Evolutionary conservation across 1,140 invertebrate species (phyloP), one percentile per base, ranked within the genome.

Genomic region (Achroia grisella): DNA sequence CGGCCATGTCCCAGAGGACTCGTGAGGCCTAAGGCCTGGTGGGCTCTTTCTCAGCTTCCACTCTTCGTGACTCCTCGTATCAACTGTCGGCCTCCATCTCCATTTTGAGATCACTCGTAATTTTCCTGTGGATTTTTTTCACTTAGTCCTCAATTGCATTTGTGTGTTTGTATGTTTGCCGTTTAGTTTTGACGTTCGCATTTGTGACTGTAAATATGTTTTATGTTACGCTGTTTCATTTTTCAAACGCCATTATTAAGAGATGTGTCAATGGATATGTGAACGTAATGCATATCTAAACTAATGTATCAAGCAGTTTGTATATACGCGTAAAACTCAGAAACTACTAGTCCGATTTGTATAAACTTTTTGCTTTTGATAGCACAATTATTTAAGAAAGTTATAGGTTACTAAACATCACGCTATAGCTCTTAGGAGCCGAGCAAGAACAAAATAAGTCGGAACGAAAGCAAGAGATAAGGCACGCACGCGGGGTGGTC

Each of bases 61-160:
- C 69, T 75, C 79, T 66, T 80, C 71, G 48, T 48, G 52, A 31
- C 44, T 62, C 43, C 39, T 31, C 44, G 41, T 75, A 74, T 85
- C 78, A 82, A 68, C 81, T 82, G 73, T 44, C 14, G 70, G 75
- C 41, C 61, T 63, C 74, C 71, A 85, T 60, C 70, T 62, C 80
- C 78, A 85, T 77, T 85, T 85, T 50, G 71, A 82, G 71, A 85
- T 85, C 81, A 85, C 81, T 71, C 71, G 73, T 76, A 60, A 58
- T 74, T 52, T 60, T 71, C 68, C 46, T 10, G 36, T 17, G 31
- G 39, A 33, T 41, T 44, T 23, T 2, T n/a, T 14, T 57, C 44
- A 57, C 37, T 49, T 39, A 52, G 49, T 57, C 49, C 39, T 35
- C 35, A 33, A 37, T 44, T 5, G 31, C 17, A 39, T 40, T 43